Percentiles rank a stretch among this genome's conserved stretches.
Conservation (phyloP, 2,797 vertebrate species). For the Anolis apletophallus region DNA sequence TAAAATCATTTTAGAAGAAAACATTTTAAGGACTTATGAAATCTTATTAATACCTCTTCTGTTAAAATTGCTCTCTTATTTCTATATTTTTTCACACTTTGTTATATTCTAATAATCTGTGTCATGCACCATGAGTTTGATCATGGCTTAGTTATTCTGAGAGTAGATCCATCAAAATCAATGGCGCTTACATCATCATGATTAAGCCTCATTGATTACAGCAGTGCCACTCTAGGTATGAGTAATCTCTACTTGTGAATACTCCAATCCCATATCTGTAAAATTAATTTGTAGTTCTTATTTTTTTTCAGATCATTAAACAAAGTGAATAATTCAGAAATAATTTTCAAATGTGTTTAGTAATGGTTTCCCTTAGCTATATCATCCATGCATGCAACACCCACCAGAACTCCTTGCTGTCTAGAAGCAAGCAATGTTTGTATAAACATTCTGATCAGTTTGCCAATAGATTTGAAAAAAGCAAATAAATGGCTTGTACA, state of each 20-base stretch:
- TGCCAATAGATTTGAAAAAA: constrained; percentile 7
- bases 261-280: background rate
- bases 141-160: background rate
- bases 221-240: no score
- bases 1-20: background rate
- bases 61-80: background rate
- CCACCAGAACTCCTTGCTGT: background rate
- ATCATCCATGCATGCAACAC: background rate
- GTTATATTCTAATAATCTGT: background rate
- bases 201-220: background rate
- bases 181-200: background rate
- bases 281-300: background rate
- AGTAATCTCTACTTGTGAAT: no score
- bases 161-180: background rate
- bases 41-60: background rate
- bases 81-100: background rate
- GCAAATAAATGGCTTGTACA: background rate
- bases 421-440: constrained; percentile 8
- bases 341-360: background rate
- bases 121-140: background rate
- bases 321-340: background rate
- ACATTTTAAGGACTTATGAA: background rate
- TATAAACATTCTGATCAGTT: background rate
- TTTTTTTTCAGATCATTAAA: background rate
- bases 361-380: background rate